Percentiles rank a stretch among this genome's conserved stretches.
phyloP scores from a whole-genome alignment of 2,113 vertebrate species.

The Tachuris rubrigastra region DNA sequence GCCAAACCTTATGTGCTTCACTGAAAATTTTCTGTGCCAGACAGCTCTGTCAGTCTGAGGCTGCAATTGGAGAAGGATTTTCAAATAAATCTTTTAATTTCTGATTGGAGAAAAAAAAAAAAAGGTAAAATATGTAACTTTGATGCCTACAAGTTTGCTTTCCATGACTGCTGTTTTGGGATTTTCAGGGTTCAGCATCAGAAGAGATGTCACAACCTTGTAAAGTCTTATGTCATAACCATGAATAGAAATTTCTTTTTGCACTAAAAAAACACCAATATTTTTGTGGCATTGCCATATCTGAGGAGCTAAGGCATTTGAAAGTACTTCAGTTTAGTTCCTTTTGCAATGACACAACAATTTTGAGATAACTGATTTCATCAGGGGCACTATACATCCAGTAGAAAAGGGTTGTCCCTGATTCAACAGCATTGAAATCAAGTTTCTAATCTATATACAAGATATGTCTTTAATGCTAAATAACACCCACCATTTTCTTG shows the following conservation, averaged over 20 bases:
- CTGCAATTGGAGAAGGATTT: neutral
- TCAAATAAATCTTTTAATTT: neutral
- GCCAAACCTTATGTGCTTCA: no score
- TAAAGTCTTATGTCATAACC: neutral
- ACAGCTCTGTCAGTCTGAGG: neutral
- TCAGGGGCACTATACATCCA: neutral
- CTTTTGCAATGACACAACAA: neutral
- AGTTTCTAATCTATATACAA: neutral
- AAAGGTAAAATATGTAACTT: neutral
- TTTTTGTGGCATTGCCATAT: neutral
- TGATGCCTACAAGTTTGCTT: neutral
- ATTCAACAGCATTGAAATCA: neutral
- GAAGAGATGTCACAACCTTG: neutral
- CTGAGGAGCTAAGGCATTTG: fast-evolving
- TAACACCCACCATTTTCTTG: neutral
- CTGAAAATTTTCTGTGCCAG: neutral
- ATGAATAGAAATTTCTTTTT: neutral
- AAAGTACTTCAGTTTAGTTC: neutral
- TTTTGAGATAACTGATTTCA: neutral
- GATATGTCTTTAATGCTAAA: neutral
- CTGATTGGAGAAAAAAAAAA: neutral
- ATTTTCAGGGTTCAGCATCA: neutral
- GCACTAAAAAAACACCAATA: neutral
- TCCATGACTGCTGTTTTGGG: neutral
- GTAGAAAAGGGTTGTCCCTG: neutral